phyloP scores from a whole-genome alignment of 64 coral and sea anemone species.

The Pachyseris speciosa region DNA sequence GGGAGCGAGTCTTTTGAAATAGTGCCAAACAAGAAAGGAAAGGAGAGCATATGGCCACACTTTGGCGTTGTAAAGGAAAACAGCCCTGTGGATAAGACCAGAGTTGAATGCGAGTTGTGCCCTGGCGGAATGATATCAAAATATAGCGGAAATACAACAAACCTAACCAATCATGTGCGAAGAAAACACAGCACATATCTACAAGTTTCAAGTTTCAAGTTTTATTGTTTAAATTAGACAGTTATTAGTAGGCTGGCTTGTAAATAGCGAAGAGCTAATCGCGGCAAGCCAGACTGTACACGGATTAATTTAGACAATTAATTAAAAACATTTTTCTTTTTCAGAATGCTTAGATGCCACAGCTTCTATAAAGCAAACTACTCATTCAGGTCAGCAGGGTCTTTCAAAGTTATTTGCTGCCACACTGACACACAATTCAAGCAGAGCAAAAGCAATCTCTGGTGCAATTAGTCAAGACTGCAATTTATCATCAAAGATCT shows the following conservation, averaged over 20 bases:
- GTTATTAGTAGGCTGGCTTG: no score
- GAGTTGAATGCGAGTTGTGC: constrained; percentile 39
- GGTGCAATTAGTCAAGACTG: not conserved
- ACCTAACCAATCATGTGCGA: constrained; percentile 45
- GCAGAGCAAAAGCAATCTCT: not conserved
- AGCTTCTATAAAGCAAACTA: not conserved
- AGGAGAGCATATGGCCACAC: not conserved
- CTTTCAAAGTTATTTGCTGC: not conserved
- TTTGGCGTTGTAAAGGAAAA: constrained; percentile 57
- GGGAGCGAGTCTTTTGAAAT: not conserved
- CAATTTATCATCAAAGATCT: not conserved
- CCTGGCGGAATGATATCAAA: not conserved
- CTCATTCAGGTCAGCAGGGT: not conserved
- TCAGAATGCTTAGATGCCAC: not conserved
- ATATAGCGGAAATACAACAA: constrained; percentile 48
- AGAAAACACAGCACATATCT: not conserved
- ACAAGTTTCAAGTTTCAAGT: no score
- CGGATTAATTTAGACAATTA: no score
- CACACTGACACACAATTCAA: not conserved
- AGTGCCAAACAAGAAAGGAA: not conserved
- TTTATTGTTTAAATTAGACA: no score
- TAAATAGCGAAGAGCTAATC: no score
- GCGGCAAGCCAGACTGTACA: no score
- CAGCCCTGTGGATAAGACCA: constrained; percentile 29
- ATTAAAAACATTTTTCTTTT: no score